These are phyloP conservation scores for Heterotis niloticus DNA, from an alignment of 2,113 vertebrate genomes.

Conservation along the genomic window DNA sequence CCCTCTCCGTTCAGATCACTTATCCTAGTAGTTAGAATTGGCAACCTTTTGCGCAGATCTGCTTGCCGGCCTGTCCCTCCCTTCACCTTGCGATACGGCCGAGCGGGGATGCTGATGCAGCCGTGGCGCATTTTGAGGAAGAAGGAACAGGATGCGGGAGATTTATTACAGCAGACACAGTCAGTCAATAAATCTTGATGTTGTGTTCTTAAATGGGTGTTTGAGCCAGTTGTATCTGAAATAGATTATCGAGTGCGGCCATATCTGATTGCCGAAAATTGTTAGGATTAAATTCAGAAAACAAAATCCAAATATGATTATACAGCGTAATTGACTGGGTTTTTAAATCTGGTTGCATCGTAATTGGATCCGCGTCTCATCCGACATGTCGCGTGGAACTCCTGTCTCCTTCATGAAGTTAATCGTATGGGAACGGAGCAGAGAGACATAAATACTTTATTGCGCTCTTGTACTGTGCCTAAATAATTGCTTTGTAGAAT, in stretches of 20 bases:
- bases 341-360: constrained; percentile 19
- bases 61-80: neutral
- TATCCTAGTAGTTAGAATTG: neutral
- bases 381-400: neutral
- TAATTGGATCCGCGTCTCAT: constrained; percentile 15
- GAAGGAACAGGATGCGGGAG: too few relatives aligned
- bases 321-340: constrained; percentile 19
- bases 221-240: constrained; percentile 19
- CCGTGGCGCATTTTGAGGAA: too few relatives aligned
- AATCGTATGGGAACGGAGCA: neutral
- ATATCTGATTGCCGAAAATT: constrained; percentile 27
- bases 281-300: constrained; percentile 9
- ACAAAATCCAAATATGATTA: constrained; percentile 20
- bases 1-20: too few relatives aligned
- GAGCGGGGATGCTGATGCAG: too few relatives aligned
- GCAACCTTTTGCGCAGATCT: neutral
- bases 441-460: constrained; percentile 39
- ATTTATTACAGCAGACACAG: too few relatives aligned
- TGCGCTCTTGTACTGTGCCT: constrained; percentile 14
- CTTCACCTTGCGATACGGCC: too few relatives aligned
- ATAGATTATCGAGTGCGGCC: constrained; percentile 1
- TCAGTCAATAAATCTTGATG: constrained; percentile 12
- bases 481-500: too few relatives aligned
- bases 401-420: neutral
- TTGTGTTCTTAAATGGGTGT: neutral